Evolutionary conservation across 2,113 vertebrate genomes (phyloP).

Genomic region (Anoplopoma fimbria): DNA sequence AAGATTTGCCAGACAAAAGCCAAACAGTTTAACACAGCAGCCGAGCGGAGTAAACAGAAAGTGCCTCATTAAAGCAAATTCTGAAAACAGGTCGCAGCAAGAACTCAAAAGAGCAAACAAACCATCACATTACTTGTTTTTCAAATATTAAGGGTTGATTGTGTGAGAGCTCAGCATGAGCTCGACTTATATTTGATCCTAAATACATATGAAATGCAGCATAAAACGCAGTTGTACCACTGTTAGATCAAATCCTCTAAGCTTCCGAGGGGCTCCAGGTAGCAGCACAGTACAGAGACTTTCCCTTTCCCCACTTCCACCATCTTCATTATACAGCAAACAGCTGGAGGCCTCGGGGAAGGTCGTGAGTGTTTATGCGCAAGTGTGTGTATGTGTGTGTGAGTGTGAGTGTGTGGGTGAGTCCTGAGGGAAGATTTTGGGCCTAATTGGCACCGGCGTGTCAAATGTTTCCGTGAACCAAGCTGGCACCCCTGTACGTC

Average conservation of each 20-base stretch:
- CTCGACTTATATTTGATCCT: constrained; percentile 1
- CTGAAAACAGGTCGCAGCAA: neutral
- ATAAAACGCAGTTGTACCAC: neutral
- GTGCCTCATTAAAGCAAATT: constrained; percentile 29
- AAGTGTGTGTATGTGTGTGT: neutral
- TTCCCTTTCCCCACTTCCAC: constrained; percentile 52
- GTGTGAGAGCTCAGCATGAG: constrained; percentile 1
- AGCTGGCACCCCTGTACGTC: constrained; percentile 50
- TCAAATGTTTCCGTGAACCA: constrained; percentile 67
- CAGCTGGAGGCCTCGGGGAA: constrained; percentile 76
- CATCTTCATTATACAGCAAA: constrained; percentile 76
- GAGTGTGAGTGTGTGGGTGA: neutral
- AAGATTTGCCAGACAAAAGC: constrained; percentile 15
- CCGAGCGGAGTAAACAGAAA: constrained; percentile 29
- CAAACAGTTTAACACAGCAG: constrained; percentile 38
- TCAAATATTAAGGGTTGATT: constrained; percentile 1
- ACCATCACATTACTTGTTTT: neutral
- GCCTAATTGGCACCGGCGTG: constrained; percentile 78
- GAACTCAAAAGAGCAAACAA: constrained; percentile 24
- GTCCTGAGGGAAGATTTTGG: constrained; percentile 60
- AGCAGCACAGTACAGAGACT: constrained; percentile 19
- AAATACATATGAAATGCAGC: constrained; percentile 9
- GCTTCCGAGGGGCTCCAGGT: neutral
- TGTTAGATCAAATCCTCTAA: neutral
- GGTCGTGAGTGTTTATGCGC: constrained; percentile 42